Percentiles rank a stretch among this genome's conserved stretches.
phyloP scores from a whole-genome alignment of 2,888 invertebrate species.

The Drosophila cyrtoloma region DNA sequence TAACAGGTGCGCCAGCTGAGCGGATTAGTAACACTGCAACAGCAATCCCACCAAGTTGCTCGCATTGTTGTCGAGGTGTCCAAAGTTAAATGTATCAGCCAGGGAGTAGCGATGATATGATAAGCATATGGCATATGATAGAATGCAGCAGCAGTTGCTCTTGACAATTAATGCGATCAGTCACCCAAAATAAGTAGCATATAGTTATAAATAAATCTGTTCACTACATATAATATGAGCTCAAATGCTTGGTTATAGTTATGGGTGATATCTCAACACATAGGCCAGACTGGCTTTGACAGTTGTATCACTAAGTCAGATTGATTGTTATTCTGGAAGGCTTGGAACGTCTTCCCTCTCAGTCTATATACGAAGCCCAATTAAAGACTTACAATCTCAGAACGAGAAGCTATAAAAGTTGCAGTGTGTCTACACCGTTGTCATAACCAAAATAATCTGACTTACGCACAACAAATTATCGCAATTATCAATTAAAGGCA shows the following conservation, averaged over 20 bases:
- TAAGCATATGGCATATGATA: slow-evolving; percentile 13
- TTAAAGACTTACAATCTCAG: neutral
- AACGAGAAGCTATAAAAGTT: neutral
- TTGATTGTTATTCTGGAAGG: neutral
- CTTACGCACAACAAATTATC: neutral
- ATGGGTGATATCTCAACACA: neutral
- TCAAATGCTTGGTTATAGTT: neutral
- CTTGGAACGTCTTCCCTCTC: neutral
- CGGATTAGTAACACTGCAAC: slow-evolving; percentile 58
- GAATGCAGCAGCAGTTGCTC: slow-evolving; percentile 42
- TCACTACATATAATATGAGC: slow-evolving; percentile 3
- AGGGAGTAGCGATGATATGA: slow-evolving; percentile 6
- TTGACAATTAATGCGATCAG: slow-evolving; percentile 37
- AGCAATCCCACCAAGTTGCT: slow-evolving; percentile 24
- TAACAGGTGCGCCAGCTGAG: slow-evolving; percentile 73
- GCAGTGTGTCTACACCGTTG: neutral
- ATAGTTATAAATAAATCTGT: slow-evolving; percentile 6
- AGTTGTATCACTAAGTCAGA: neutral
- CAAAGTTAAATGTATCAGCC: slow-evolving; percentile 50
- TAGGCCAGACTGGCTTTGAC: neutral
- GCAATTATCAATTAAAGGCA: neutral
- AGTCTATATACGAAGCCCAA: neutral
- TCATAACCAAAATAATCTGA: neutral
- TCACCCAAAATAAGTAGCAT: neutral
- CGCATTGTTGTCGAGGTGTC: slow-evolving; percentile 50